phyloP scores from a whole-genome alignment of 2,888 invertebrate species.

The Tupiocoris notatus region DNA sequence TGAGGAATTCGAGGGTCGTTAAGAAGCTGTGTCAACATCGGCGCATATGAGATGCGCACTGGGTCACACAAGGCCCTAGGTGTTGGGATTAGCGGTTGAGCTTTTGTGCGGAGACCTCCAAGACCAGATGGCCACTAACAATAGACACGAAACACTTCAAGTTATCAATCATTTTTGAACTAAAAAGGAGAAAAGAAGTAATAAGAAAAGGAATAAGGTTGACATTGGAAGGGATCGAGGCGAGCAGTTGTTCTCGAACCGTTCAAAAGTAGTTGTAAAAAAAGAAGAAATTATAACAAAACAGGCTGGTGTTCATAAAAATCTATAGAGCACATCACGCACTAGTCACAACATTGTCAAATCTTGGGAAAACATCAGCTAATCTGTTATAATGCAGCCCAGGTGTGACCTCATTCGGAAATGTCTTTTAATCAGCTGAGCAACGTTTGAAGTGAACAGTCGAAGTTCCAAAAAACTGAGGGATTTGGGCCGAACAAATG shows the following conservation, averaged over 20 bases:
- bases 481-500: too few relatives aligned
- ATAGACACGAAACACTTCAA: slow-evolving; percentile 31
- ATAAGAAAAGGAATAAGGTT: neutral
- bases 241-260: neutral
- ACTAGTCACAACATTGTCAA: neutral
- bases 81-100: slow-evolving; percentile 28
- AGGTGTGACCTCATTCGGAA: too few relatives aligned
- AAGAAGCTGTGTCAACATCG: slow-evolving; percentile 48
- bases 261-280: too few relatives aligned
- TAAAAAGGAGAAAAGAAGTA: neutral
- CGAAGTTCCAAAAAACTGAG: too few relatives aligned
- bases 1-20: slow-evolving; percentile 40
- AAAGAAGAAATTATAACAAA: neutral
- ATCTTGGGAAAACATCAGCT: neutral
- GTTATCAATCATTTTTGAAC: slow-evolving; percentile 34
- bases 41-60: too few relatives aligned
- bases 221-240: neutral
- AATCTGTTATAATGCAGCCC: neutral
- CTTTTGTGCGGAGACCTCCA: slow-evolving; percentile 11
- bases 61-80: neutral
- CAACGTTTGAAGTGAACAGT: too few relatives aligned
- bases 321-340: neutral
- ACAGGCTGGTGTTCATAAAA: neutral
- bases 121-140: slow-evolving; percentile 20
- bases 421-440: too few relatives aligned